Evolutionary conservation across 2,113 vertebrate species (phyloP).

Genomic region (Octodon degus): DNA sequence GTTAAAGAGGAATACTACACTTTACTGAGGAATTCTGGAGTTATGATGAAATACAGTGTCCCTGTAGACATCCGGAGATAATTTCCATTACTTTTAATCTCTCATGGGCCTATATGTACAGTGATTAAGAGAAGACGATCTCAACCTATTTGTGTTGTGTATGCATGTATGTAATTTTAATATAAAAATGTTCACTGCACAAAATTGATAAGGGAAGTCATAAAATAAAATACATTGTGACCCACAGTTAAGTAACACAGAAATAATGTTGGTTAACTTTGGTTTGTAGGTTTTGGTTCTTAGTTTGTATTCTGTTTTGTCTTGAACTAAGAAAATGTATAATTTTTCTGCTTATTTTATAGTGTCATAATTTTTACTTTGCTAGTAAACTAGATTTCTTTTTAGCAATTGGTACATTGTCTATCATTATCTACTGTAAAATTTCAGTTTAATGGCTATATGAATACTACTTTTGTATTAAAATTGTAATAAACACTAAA

Average conservation of each 20-base stretch:
- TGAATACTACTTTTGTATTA: not conserved
- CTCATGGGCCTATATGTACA: accelerated
- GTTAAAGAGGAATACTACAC: not conserved
- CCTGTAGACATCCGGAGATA: not conserved
- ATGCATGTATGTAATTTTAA: not conserved
- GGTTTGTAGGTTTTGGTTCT: not conserved
- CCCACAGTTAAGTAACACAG: not conserved
- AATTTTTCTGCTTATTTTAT: slow-evolving; percentile 2
- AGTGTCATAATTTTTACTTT: not conserved
- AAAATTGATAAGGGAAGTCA: not conserved
- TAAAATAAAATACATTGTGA: not conserved
- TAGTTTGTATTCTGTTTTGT: not conserved
- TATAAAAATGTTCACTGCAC: not conserved
- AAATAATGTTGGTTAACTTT: not conserved
- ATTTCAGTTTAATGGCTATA: not conserved
- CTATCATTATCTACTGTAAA: slow-evolving; percentile 21
- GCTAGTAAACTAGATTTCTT: slow-evolving; percentile 23
- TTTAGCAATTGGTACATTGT: slow-evolving; percentile 18
- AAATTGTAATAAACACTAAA: not conserved
- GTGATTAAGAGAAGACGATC: not conserved
- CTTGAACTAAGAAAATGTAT: not conserved
- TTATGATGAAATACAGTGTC: not conserved
- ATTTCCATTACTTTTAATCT: not conserved
- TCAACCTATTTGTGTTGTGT: not conserved
- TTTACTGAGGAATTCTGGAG: not conserved